Evolutionary conservation across 2,797 vertebrate genomes (phyloP).

Genomic region (Hephaestus fuliginosus): DNA sequence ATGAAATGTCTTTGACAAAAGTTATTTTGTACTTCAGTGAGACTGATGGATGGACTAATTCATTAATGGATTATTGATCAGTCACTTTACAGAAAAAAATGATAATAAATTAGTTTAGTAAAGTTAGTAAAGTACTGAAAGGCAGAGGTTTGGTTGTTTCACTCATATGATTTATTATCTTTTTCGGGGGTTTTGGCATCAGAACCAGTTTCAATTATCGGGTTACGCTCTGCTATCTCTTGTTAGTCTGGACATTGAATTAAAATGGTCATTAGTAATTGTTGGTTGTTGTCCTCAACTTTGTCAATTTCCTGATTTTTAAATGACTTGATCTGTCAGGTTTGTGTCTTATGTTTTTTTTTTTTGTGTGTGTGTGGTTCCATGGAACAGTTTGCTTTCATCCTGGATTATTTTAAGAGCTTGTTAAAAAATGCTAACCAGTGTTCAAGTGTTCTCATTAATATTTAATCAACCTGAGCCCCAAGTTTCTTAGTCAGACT

Average conservation of each 20-base stretch:
- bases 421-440: conserved; percentile 10
- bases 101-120: not conserved
- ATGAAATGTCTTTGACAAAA: not conserved
- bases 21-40: not conserved
- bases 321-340: not conserved
- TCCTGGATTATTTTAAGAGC: not conserved
- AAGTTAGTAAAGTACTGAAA: not conserved
- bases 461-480: conserved; percentile 29
- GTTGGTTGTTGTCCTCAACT: not conserved
- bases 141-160: not conserved
- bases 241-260: not conserved
- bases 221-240: not conserved
- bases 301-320: not conserved
- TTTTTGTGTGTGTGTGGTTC: not conserved
- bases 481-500: conserved; percentile 13
- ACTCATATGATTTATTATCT: not conserved
- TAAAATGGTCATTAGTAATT: not conserved
- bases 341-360: not conserved
- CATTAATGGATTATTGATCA: not conserved
- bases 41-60: not conserved
- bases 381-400: not conserved
- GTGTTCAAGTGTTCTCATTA: conserved; percentile 20
- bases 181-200: not conserved
- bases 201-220: not conserved
- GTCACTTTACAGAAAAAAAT: not conserved